Base-by-base conservation (phyloP, 1,140 invertebrate species). In the Stenopsyche tienmushanensis region DNA sequence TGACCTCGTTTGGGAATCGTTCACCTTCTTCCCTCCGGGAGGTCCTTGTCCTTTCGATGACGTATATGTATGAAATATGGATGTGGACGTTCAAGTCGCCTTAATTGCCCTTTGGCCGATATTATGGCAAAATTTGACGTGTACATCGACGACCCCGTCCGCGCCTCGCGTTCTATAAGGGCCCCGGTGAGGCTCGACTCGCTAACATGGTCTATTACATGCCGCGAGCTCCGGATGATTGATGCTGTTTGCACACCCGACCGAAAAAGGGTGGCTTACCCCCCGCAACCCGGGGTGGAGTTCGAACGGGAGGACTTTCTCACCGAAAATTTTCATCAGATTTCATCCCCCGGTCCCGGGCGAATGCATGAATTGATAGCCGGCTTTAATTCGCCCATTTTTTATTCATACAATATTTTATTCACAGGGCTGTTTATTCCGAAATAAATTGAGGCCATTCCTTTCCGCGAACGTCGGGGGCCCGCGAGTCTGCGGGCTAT, bases 371-470 rank as follows among this genome's bases (percentile, higher is more conserved):
- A 54, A 64, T 68, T 64, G 62, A 67, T 67, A 47, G 66, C 60
- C 60, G 62, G 62, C 39, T 67, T 67, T 64, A 64, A 67, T 64
- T 64, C 66, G 18, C 25, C 21, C 44, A 59, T 58, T 67, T 64
- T 59, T 64, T 63, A 63, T 67, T 57, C 65, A 54, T 60, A 59
- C 57, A 59, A 60, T 66, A 60, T 65, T 65, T 58, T 47, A 49
- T 29, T 47, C 53, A 21, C 45, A 10, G 23, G 53, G 45, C 26
- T 65, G 62, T 58, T 65, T 65, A 65, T 65, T 65, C 57, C 44
- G 41, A 49, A 55, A 65, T 65, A 58, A 65, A 65, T 65, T 23
- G 63, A n/a, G 34, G 26, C 50, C 21, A 55, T 64, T 64, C n/a
- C n/a, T 49, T 21, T 49, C n/a, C 8, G 17, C 17, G 18, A 49